Evolutionary conservation across 2,113 vertebrate species (phyloP), one percentile per base, ranked within the genome.

Genomic region (Corythornis madagascariensis): DNA sequence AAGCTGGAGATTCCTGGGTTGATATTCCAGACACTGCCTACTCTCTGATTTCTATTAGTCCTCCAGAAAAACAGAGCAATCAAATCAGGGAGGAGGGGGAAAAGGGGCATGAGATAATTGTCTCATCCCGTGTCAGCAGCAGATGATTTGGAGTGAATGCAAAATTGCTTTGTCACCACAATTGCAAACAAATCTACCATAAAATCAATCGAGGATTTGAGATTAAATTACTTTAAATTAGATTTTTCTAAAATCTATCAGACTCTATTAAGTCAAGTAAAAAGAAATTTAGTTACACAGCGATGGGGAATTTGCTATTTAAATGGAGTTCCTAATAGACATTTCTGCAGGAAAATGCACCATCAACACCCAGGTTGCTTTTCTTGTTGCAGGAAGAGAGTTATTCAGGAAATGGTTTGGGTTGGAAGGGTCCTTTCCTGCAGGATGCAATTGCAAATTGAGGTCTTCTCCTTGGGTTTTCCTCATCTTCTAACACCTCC

Each of bases 151-250:
- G 66, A 87, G 81, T 17, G 87, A 93, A 89, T 70, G 59, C 1
- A 3, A 82, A 92, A 89, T 70, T 92, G 91, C 74, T 93, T 87
- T 91, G 92, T 89, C 86, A 70, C 84, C 4, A 1, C 12, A 16
- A 79, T 90, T 6, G 3, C 94, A 94, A 93, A 84, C 81, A 93
- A 90, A 90, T 87, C 84, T 83, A 71, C 83, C 4, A 7, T 28
- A 80, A 89, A 93, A 91, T 93, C 94, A 89, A 13, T 19, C 55
- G 74, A 71, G 94, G 52, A 66, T 50, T 18, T 19, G 42, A 79
- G 89, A 96, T 93, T 92, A 93, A 90, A 95, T 94, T 88, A 81
- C 80, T 16, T 78, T 40, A 72, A 82, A 89, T 95, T 89, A 92
- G 87, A 65, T 91, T 93, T 86, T 55, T 79, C 70, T 89, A 83